These are phyloP conservation scores for Drosophila acutilabella DNA, from an alignment of 2,888 invertebrate genomes.

Conservation along the genomic window DNA sequence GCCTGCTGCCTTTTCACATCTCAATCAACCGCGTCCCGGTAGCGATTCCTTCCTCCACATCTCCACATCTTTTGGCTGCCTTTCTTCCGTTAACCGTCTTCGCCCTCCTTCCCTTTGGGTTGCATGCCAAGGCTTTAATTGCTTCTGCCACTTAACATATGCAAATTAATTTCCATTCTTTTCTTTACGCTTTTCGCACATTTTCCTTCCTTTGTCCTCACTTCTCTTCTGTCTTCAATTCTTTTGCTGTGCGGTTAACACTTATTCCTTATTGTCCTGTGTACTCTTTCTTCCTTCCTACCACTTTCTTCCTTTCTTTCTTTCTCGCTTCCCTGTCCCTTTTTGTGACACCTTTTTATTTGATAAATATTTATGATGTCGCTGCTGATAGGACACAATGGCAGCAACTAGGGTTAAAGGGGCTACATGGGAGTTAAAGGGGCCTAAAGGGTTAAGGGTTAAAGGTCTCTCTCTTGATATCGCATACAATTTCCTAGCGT, in stretches of 20 bases:
- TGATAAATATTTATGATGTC: constrained; percentile 64
- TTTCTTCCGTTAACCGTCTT: no score
- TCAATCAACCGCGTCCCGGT: constrained; percentile 66
- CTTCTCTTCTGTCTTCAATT: constrained; percentile 1
- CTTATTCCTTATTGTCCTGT: constrained; percentile 38
- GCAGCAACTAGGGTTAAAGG: constrained; percentile 35
- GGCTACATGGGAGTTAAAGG: not conserved
- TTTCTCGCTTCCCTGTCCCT: constrained; percentile 41
- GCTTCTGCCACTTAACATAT: constrained; percentile 81
- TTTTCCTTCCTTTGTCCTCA: constrained; percentile 1
- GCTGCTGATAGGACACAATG: constrained; percentile 31
- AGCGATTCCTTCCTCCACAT: constrained; percentile 18
- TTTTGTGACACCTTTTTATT: constrained; percentile 60
- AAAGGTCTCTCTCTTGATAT: constrained; percentile 7
- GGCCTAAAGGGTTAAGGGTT: constrained; percentile 32
- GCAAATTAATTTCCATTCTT: constrained; percentile 72
- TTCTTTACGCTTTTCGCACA: constrained; percentile 24
- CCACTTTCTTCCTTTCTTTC: not conserved
- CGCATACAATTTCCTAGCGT: constrained; percentile 38
- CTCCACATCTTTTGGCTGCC: not conserved
- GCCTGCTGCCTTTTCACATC: constrained; percentile 52
- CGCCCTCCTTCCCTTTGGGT: not conserved
- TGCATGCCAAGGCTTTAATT: constrained; percentile 63
- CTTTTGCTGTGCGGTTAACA: constrained; percentile 13
- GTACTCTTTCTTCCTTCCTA: not conserved